Evolutionary conservation across 2,113 vertebrate species (phyloP).

Genomic region (Tretioscincus oriximinensis): DNA sequence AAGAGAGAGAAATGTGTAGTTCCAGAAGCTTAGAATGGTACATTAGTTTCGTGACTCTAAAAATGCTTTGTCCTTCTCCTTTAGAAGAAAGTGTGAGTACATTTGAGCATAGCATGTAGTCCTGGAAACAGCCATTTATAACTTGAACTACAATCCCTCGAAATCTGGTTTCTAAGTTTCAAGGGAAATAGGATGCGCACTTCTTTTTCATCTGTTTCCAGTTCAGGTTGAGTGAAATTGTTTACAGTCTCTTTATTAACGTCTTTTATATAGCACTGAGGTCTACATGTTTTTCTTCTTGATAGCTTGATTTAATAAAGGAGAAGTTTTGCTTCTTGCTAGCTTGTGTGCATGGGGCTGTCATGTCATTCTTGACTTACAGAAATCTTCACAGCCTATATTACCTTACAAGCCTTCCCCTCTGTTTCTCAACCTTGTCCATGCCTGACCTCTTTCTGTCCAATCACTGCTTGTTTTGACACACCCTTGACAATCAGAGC

Average conservation of each 20-base stretch:
- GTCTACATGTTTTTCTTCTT: not conserved
- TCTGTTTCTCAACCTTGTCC: not conserved
- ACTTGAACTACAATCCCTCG: not conserved
- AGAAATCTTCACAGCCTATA: not conserved
- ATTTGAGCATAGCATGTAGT: not conserved
- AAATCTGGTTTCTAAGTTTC: not conserved
- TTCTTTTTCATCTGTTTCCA: not conserved
- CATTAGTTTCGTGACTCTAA: not conserved
- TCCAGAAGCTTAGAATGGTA: not conserved
- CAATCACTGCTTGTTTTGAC: not conserved
- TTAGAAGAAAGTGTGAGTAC: not conserved
- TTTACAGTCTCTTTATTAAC: not conserved
- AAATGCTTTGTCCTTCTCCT: not conserved
- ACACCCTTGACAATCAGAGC: not conserved
- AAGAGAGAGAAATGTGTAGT: not conserved
- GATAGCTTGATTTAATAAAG: not conserved
- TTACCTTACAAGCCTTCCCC: not conserved
- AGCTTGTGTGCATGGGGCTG: not conserved
- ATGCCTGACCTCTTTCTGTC: not conserved
- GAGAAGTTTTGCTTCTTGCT: not conserved
- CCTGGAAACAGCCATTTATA: slow-evolving; percentile 5
- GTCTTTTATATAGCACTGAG: too few relatives aligned
- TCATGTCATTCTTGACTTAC: not conserved
- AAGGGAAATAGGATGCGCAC: not conserved
- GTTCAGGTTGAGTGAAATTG: not conserved